Base-by-base conservation (phyloP, 1,140 invertebrate species). In the Drosophila lacertosa region DNA sequence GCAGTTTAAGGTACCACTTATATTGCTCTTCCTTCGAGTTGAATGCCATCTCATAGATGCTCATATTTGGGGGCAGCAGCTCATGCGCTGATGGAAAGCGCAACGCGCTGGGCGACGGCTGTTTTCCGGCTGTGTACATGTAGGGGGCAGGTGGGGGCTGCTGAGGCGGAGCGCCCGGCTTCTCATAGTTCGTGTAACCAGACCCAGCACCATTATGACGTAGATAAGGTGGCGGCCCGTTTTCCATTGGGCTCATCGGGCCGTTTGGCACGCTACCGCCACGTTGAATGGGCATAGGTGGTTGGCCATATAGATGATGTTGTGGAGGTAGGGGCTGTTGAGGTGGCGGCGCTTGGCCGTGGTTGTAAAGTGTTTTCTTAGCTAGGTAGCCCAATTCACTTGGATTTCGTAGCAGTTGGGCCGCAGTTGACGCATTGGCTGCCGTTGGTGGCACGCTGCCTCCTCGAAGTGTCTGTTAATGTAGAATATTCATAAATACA, bases 21-120 rank as follows among this genome's bases (percentile, higher is more conserved):
- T 91, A 91, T 60, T 92, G 91, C 54, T 86, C 82, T 29, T 91
- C 91, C 67, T 91, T 91, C 1, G 91, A 70, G 42, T 91, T 89
- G 33, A 89, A 89, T 2, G 89, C 86, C 90, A 91, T 91, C 16
- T 91, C 91, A 39, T 90, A 91, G 55, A 91, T 91, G 59, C 64
- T 90, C 20, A 91, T 86, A 69, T 91, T 91, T 7, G 91, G 86
- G n/a, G 91, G 89, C 67, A 90, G 63, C 18, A 92, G 59, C 39
- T 91, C 91, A 5, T 88, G 89, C 60, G 53, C 92, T 73, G 66
- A 91, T 53, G 68, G 92, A 76, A 89, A 74, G 15, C 77, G 62
- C 71, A 89, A 44, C 47, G 91, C 77, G 13, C 72, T 92, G 44
- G 68, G 83, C 20, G 88, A 91, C 7, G 89, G 81, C 51, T 91